Base-by-base conservation (phyloP, 2,797 vertebrate genomes). In the Bothrops alternatus region DNA sequence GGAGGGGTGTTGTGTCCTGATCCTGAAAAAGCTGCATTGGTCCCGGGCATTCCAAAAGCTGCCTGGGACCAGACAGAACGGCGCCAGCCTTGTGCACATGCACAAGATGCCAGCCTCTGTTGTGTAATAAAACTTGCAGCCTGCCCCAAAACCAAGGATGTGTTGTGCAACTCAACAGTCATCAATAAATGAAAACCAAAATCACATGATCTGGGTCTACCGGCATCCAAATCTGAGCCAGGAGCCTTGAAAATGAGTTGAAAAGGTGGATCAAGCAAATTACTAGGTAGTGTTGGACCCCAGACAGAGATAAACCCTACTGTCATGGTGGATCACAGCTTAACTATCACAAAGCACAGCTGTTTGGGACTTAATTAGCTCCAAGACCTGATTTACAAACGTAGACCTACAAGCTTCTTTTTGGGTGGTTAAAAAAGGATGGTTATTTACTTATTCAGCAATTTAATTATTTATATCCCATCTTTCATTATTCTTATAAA, bases 121-220 rank as follows among this genome's bases (percentile, higher is more conserved):
- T 14, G 14, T 7, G 37, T 25, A 60, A 87, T 26, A 37, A 58
- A 78, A 7, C 4, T 18, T 14, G 53, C 8, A 14, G 16, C 63
- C n/a, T 60, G 37, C 47, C 42, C 26, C 42, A 3, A 53, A 28
- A 53, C 42, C 16, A 20, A 12, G 4, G n/a, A 1, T 2, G 55
- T 2, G 1, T 26, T 47, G 14, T 4, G 14, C 47, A 63, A 56
- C 88, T 47, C 55, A 28, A 56, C 0, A 20, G 65, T 78, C 57
- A 91, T 53, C 65, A n/a, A 93, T 88, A 91, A 91, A 93, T 85
- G 92, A 88, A 88, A 93, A 57, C 57, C 28, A 6, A 7, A 2
- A 11, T 16, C 0, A 32, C 12, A 23, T 3, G 28, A 65, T 25
- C 7, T 16, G 7, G 16, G 37, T 20, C 25, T 10, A 32, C 53